These are phyloP conservation scores for Nesogale talazaci DNA, from an alignment of 2,113 vertebrate species.

Conservation along the genomic window DNA sequence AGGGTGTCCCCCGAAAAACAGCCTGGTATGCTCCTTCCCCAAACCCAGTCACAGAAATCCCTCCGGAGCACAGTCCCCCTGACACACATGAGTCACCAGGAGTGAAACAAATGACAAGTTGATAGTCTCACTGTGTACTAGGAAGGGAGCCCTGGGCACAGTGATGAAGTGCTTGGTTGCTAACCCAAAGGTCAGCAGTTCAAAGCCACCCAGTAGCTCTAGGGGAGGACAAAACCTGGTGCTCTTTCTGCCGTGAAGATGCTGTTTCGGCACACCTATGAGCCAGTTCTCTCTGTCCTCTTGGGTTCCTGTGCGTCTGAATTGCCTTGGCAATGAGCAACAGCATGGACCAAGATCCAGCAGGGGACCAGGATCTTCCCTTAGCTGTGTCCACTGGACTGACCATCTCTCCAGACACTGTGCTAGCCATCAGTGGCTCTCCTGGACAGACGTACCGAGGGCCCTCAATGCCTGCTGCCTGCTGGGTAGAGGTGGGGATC, in stretches of 20 bases:
- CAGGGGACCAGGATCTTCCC: background rate
- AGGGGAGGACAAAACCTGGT: background rate
- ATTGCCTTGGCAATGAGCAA: background rate
- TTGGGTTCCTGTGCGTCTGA: background rate
- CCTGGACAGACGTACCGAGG: accelerated
- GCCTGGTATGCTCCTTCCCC: background rate
- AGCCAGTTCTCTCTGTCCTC: background rate
- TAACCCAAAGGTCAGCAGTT: background rate
- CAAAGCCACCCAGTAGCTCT: background rate
- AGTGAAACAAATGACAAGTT: background rate
- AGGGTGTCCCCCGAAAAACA: too few relatives aligned
- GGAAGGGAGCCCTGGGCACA: background rate
- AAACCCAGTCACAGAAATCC: background rate
- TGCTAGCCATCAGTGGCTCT: background rate
- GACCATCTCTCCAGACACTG: accelerated
- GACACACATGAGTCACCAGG: background rate
- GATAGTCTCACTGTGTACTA: background rate
- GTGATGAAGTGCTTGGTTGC: background rate
- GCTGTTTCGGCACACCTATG: background rate
- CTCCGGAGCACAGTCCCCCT: background rate
- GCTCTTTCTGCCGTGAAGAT: background rate
- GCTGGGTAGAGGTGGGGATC: background rate
- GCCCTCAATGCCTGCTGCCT: background rate
- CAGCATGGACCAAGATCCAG: too few relatives aligned
- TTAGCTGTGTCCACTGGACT: too few relatives aligned